Conservation (phyloP, 2,888 invertebrate species). For the Harpalus rufipes region DNA sequence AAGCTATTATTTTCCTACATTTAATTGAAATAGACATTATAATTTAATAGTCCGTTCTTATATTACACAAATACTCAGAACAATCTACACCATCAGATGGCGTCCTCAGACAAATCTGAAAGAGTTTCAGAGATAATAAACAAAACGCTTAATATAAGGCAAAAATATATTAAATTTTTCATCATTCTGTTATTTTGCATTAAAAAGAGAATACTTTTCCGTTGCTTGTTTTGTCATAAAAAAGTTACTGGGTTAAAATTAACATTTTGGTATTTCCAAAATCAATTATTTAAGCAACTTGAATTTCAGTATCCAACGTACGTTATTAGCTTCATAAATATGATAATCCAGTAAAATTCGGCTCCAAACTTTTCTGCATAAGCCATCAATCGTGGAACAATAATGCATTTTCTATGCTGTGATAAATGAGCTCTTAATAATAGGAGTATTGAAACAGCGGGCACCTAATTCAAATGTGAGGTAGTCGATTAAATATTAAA, state of each 20-base stretch:
- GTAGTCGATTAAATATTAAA: slow-evolving; percentile 39
- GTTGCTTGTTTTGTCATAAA: background rate
- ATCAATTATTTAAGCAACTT: background rate
- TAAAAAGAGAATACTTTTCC: too few relatives aligned
- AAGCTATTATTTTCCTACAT: too few relatives aligned
- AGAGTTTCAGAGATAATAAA: too few relatives aligned
- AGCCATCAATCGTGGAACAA: background rate
- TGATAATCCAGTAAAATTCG: background rate
- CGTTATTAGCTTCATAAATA: background rate
- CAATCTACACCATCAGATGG: too few relatives aligned
- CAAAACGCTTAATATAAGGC: too few relatives aligned
- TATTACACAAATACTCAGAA: too few relatives aligned
- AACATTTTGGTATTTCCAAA: background rate
- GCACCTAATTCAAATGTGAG: slow-evolving; percentile 14
- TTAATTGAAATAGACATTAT: too few relatives aligned
- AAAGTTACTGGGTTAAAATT: background rate
- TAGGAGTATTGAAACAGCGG: slow-evolving; percentile 16
- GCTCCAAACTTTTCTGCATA: background rate
- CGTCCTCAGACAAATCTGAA: too few relatives aligned
- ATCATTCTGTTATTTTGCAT: too few relatives aligned
- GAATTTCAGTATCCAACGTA: background rate
- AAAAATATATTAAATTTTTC: too few relatives aligned
- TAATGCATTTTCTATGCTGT: slow-evolving; percentile 1
- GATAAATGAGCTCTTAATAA: slow-evolving; percentile 34
- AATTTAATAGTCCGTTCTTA: too few relatives aligned